phyloP scores from a whole-genome alignment of 2,113 vertebrate genomes.

The Cisticola juncidis region DNA sequence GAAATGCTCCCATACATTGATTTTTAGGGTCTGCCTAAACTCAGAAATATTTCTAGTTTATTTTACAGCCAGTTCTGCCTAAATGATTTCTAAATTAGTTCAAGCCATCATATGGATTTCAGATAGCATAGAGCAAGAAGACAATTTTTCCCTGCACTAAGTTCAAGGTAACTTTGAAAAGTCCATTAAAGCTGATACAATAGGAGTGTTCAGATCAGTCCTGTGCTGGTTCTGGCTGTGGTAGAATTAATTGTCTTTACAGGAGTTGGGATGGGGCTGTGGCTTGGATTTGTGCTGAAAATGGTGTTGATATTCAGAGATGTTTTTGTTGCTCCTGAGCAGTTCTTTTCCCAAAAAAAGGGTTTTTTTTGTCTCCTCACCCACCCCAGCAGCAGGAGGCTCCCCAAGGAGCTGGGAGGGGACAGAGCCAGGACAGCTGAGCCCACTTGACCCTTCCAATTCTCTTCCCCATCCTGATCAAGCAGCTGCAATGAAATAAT shows the following conservation, averaged over 20 bases:
- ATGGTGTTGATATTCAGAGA: rapidly evolving
- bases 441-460: not conserved
- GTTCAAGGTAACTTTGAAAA: conserved; percentile 19
- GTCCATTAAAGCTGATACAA: not conserved
- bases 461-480: not conserved
- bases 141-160: not conserved
- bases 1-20: not conserved
- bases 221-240: not conserved
- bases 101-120: not conserved
- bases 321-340: not conserved
- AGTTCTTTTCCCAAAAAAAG: rapidly evolving
- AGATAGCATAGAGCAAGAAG: not conserved
- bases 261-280: not conserved
- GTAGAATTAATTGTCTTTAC: not conserved
- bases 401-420: not conserved
- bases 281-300: not conserved
- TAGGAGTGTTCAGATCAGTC: not conserved
- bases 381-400: not conserved
- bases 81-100: not conserved
- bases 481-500: not conserved
- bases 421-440: not conserved
- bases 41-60: not conserved
- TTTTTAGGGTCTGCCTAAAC: not conserved
- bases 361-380: not conserved
- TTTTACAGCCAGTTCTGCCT: conserved; percentile 4